Evolutionary conservation across 2,797 vertebrate species (phyloP), one percentile per base, ranked within the genome.

Genomic region (Sebastes oblongus): DNA sequence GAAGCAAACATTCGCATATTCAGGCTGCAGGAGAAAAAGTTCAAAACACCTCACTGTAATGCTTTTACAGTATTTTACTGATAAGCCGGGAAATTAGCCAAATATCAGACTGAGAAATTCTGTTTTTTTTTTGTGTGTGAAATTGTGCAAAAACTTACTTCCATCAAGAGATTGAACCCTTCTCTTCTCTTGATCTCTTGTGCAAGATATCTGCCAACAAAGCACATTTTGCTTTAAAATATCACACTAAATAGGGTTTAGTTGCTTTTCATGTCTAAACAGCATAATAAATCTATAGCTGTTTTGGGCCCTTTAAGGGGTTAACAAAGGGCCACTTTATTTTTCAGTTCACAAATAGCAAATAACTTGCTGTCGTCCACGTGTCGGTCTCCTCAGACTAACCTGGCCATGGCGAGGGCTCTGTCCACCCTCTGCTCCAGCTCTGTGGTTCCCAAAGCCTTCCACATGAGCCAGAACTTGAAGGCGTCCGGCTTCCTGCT

Each of bases 381-480:
- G 16, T 46, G 16, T 18, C 3, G 6, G 42, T 18, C 16, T 46
- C 42, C 42, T n/a, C 20, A 52, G 50, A 52, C 50, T 20, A 52
- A 97, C 96, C 95, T 96, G 18, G 96, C 93, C 86, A 96, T 89
- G 60, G 95, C 92, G 55, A 97, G 89, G 2, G 96, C 96, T 39
- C 95, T 93, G 72, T 97, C 96, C 9, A 97, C 95, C 89, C 96
- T 96, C 32, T 96, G 94, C 83, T 97, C 97, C 1, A 97, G 95
- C 75, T 94, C 96, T 3, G 24, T 78, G 6, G 95, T 95, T 71
- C 97, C 97, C 85, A 97, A 2, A 1, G 96, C 96, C 81, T 97
- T 97, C 97, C 96, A 97, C 86, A 95, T 96, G 86, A 97, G 94
- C 97, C 97, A 97, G 92, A 97, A 95, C 46, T 97, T 97, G 91